Evolutionary conservation across 2,888 invertebrate species (phyloP).

Genomic region (Lithosia quadra): DNA sequence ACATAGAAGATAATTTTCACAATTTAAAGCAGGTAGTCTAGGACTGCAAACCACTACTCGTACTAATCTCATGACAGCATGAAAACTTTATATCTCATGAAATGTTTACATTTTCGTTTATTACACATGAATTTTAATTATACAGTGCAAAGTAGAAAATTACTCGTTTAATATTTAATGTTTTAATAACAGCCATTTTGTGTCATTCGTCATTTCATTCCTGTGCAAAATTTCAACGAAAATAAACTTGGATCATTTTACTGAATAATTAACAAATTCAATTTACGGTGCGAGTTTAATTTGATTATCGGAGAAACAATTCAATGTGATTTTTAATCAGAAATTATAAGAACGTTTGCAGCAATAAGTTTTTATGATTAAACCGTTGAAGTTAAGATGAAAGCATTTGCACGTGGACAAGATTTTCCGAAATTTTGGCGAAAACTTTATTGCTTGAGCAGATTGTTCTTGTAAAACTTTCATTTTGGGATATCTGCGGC

Average conservation of each 20-base stretch:
- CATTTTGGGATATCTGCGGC: conserved; percentile 62
- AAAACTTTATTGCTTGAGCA: conserved; percentile 67
- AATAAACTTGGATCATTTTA: conserved; percentile 38
- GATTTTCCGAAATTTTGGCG: conserved; percentile 56
- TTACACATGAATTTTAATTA: conserved; percentile 31
- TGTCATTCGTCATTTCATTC: conserved; percentile 49
- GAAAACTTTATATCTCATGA: neutral
- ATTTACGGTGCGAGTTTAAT: conserved; percentile 43
- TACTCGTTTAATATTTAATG: conserved; percentile 63
- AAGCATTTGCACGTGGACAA: conserved; percentile 61
- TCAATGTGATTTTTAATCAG: conserved; percentile 51
- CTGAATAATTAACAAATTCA: conserved; percentile 47
- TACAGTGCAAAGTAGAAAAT: conserved; percentile 56
- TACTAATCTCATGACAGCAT: neutral
- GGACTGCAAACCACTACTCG: neutral
- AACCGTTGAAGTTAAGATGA: conserved; percentile 38
- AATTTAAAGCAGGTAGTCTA: too few relatives aligned
- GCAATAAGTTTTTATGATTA: conserved; percentile 56
- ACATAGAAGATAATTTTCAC: too few relatives aligned
- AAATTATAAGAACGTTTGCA: conserved; percentile 43
- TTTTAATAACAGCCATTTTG: conserved; percentile 62
- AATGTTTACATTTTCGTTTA: conserved; percentile 17
- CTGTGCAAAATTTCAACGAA: conserved; percentile 30
- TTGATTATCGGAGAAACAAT: conserved; percentile 37
- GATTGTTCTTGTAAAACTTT: conserved; percentile 68